Evolutionary conservation across 2,888 invertebrate genomes (phyloP).

Genomic region (Cotesia congregata): DNA sequence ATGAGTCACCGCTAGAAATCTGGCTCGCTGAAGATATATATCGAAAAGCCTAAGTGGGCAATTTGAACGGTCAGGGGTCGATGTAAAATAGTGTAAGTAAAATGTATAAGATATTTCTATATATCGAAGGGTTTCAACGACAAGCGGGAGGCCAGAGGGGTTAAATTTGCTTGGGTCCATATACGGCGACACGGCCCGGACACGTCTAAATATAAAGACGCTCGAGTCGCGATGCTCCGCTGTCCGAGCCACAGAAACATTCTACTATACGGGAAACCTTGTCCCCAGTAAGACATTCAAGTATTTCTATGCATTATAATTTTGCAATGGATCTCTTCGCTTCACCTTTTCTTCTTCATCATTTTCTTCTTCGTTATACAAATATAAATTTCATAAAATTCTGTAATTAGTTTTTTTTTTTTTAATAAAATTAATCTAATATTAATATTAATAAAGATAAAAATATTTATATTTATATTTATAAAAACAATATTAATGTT

Average conservation of each 20-base stretch:
- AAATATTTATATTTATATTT: too few species aligned
- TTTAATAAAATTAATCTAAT: too few species aligned
- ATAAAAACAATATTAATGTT: too few species aligned
- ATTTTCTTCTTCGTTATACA: neutral
- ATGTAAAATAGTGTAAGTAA: slow-evolving; percentile 31
- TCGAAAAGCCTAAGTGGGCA: neutral
- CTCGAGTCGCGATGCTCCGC: slow-evolving; percentile 60
- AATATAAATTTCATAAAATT: neutral
- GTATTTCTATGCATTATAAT: slow-evolving; percentile 6
- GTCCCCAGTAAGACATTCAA: slow-evolving; percentile 34
- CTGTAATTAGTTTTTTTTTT: too few species aligned
- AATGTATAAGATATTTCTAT: slow-evolving; percentile 37
- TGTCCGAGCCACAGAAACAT: slow-evolving; percentile 53
- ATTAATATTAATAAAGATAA: too few species aligned
- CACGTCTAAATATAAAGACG: slow-evolving; percentile 70
- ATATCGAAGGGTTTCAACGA: slow-evolving; percentile 39
- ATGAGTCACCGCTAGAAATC: neutral
- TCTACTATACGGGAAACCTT: slow-evolving; percentile 50
- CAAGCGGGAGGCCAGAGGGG: slow-evolving; percentile 43
- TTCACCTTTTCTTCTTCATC: neutral
- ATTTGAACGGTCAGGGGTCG: slow-evolving; percentile 19
- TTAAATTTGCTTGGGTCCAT: slow-evolving; percentile 60
- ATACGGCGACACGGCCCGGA: slow-evolving; percentile 69
- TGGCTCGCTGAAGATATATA: too few species aligned
- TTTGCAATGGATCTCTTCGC: neutral